Evolutionary conservation across 1,140 invertebrate genomes (phyloP).

Genomic region (Tetraneura akinire): DNA sequence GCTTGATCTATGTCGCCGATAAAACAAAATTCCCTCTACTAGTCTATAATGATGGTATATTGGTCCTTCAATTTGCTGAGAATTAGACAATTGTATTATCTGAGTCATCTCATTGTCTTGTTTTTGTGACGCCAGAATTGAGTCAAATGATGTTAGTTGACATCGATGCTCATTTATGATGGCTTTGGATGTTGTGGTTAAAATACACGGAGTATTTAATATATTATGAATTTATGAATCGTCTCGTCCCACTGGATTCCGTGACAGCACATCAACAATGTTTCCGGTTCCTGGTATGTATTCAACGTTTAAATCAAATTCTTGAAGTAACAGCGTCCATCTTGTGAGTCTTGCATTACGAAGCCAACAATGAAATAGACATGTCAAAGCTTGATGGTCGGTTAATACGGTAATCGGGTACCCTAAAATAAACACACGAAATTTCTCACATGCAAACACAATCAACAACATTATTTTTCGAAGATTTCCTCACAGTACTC

Average conservation of each 20-base stretch:
- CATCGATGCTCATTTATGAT: not conserved
- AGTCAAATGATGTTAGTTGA: not conserved
- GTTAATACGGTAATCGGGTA: not conserved
- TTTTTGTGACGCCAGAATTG: not conserved
- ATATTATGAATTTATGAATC: not conserved
- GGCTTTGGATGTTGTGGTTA: not conserved
- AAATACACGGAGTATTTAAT: not conserved
- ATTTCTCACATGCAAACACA: not conserved
- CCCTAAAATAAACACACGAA: not conserved
- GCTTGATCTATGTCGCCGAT: not conserved
- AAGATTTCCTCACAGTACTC: slow-evolving; percentile 17
- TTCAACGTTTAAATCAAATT: not conserved
- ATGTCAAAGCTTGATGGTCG: not conserved
- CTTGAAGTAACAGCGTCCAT: not conserved
- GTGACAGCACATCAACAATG: not conserved
- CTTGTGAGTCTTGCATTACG: not conserved
- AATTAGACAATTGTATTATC: not conserved
- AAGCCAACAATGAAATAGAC: not conserved
- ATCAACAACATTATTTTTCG: too few species aligned
- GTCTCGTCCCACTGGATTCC: not conserved
- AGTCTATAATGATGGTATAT: not conserved
- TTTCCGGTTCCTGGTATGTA: not conserved
- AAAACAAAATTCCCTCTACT: not conserved
- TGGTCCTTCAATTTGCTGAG: not conserved
- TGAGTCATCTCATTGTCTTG: not conserved